phyloP scores from a whole-genome alignment of 1,140 invertebrate species.

The Panagrolaimus sp. region DNA sequence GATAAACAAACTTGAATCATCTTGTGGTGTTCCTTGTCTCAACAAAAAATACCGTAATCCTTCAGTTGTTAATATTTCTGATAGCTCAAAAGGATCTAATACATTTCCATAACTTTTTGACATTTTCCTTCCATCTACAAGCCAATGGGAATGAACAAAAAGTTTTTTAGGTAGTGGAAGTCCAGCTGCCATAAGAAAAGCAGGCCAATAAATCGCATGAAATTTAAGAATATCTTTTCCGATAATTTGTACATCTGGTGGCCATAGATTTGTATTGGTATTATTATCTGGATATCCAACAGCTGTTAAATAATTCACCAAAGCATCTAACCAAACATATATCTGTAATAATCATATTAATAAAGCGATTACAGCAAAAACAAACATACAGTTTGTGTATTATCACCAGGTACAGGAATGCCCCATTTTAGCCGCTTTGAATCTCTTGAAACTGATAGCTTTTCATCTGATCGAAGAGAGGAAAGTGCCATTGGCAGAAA shows the following conservation, averaged over 20 bases:
- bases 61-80: constrained; percentile 63
- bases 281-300: constrained; percentile 72
- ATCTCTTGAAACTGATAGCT: constrained; percentile 82
- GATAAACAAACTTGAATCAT: constrained; percentile 80
- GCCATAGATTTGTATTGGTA: constrained; percentile 66
- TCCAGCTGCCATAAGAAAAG: constrained; percentile 75
- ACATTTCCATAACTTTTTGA: constrained; percentile 92
- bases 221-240: constrained; percentile 95
- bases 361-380: not conserved
- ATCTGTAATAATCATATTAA: no score
- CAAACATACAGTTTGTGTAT: constrained; percentile 68
- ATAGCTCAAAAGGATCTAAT: constrained; percentile 68
- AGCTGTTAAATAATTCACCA: constrained; percentile 85
- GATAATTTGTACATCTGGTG: constrained; percentile 77
- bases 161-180: constrained; percentile 61
- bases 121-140: constrained; percentile 84
- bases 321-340: constrained; percentile 94
- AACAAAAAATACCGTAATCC: constrained; percentile 85
- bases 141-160: constrained; percentile 91
- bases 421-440: constrained; percentile 76
- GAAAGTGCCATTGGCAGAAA: constrained; percentile 27
- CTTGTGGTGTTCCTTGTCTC: constrained; percentile 76
- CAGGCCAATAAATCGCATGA: constrained; percentile 93
- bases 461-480: constrained; percentile 50
- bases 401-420: constrained; percentile 69